Evolutionary conservation across 2,888 invertebrate genomes (phyloP), one percentile per base, ranked within the genome.

Genomic region (Zygogramma bicolorata): DNA sequence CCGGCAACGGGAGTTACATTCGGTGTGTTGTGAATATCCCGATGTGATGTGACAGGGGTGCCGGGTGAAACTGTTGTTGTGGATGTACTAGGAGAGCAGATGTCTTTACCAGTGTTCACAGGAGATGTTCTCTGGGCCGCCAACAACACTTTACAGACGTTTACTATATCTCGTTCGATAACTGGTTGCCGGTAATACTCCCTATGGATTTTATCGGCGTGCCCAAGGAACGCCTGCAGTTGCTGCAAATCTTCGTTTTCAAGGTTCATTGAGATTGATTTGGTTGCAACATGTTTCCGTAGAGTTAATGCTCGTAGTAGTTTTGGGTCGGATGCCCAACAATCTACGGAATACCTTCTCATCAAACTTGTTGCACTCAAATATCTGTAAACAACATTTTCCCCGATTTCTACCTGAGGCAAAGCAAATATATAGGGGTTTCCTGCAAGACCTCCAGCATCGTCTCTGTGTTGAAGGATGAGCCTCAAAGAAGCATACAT

Each of bases 221-320:
- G 34, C 10, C 60, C 34, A 8, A 59, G 18, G 15, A 15, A 59
- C n/a, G 15, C 20, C 18, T 60, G 34, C 13, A 34, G 15, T 10
- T 20, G 38, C 15, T 18, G 15, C 13, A 60, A 22, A 15, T 60
- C 10, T 20, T 38, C 60, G 34, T 31, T 60, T 31, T 38, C 38
- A 13, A 60, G 18, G n/a, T 60, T 60, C 10, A 62, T 22, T 18
- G 27, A 40, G 13, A 62, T 42, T 18, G 62, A 62, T 22, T 62
- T 42, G 42, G 42, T 42, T 4, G 42, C 62, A 20, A 42, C 62
- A 62, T 62, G 62, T 62, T 62, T 62, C 13, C 42, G 62, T n/a
- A n/a, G n/a, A n/a, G n/a, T n/a, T n/a, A n/a, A n/a, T n/a, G n/a
- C n/a, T n/a, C n/a, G n/a, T 8, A 62, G 40, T 29, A n/a, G 13